Evolutionary conservation across 2,888 invertebrate species (phyloP).

Genomic region (Hydrotaea cyrtoneurina): DNA sequence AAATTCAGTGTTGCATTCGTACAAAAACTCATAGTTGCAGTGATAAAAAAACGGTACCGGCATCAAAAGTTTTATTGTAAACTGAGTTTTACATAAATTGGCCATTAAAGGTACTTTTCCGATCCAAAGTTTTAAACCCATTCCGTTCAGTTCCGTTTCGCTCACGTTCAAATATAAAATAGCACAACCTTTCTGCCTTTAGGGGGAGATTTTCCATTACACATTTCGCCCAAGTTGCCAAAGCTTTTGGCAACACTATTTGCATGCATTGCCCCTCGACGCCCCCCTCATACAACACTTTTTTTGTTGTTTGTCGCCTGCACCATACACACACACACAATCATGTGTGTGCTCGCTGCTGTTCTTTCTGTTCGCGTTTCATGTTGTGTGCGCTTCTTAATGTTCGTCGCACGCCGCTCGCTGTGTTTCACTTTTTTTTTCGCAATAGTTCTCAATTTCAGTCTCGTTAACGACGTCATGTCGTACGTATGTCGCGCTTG

Average conservation of each 20-base stretch:
- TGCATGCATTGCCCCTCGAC: not conserved
- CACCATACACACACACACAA: not conserved
- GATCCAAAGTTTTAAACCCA: too few species aligned
- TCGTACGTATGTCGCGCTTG: slow-evolving; percentile 73
- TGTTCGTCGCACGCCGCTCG: slow-evolving; percentile 7
- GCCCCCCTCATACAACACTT: not conserved
- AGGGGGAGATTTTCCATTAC: too few species aligned
- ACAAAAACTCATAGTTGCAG: too few species aligned
- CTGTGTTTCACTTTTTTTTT: slow-evolving; percentile 76
- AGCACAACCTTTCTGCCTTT: too few species aligned
- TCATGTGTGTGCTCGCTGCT: not conserved
- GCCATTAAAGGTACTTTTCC: too few species aligned
- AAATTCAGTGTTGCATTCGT: too few species aligned
- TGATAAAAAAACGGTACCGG: too few species aligned
- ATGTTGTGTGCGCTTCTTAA: slow-evolving; percentile 20
- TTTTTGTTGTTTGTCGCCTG: not conserved
- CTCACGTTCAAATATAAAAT: too few species aligned
- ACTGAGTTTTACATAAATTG: too few species aligned
- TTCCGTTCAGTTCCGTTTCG: too few species aligned
- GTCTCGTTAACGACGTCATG: slow-evolving; percentile 78
- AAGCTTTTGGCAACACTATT: slow-evolving; percentile 14
- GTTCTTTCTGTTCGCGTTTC: not conserved
- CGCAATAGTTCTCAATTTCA: slow-evolving; percentile 70
- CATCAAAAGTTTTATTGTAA: too few species aligned
- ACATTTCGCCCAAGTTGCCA: too few species aligned